Evolutionary conservation across 2,797 vertebrate species (phyloP).

Genomic region (Notolepis coatsorum): DNA sequence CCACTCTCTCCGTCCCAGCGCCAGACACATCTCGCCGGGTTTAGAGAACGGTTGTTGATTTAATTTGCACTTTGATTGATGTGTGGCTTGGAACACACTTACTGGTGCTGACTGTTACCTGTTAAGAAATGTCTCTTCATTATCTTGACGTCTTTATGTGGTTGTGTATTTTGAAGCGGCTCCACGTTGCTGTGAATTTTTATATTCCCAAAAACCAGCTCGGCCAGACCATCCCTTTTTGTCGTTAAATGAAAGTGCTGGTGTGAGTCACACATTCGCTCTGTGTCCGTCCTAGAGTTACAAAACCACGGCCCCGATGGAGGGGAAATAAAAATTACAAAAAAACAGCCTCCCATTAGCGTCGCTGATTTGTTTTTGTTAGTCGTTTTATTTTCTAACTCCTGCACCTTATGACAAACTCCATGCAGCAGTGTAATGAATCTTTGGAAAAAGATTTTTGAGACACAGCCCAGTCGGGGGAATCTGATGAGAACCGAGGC

Average conservation of each 20-base stretch:
- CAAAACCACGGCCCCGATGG: too few species aligned
- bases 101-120: conserved; percentile 28
- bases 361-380: too few species aligned
- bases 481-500: neutral
- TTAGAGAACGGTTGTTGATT: conserved; percentile 21
- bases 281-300: too few species aligned
- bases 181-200: conserved; percentile 13
- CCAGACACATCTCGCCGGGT: conserved; percentile 29
- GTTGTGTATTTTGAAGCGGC: conserved; percentile 15
- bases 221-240: neutral
- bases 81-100: conserved; percentile 33
- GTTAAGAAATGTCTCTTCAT: conserved; percentile 15
- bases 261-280: neutral
- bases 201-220: neutral
- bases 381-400: too few species aligned
- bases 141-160: conserved; percentile 7
- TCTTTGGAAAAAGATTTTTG: too few species aligned
- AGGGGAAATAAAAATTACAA: too few species aligned
- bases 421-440: too few species aligned
- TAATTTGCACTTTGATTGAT: conserved; percentile 41
- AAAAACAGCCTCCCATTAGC: too few species aligned
- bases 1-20: conserved; percentile 4
- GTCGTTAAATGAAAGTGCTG: neutral
- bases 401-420: too few species aligned
- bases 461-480: too few species aligned